Conservation (phyloP, 2,888 invertebrate genomes). For the Hypselothyrea guttata region DNA sequence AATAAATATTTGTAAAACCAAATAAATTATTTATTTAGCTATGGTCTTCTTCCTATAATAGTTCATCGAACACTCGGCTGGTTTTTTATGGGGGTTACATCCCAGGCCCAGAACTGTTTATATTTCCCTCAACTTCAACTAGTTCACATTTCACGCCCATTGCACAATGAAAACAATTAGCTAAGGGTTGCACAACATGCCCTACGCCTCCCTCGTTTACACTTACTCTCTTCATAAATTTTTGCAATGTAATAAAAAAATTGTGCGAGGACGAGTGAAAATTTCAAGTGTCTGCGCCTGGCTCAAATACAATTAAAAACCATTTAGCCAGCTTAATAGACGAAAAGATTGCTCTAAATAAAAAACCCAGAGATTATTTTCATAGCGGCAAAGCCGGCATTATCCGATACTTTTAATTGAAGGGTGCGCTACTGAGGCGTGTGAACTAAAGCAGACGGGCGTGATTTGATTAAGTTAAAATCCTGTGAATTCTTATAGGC, state of each 20-base stretch:
- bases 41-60: too few relatives aligned
- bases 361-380: slow-evolving; percentile 20
- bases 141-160: slow-evolving; percentile 62
- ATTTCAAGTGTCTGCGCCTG: slow-evolving; percentile 59
- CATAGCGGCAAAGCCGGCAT: slow-evolving; percentile 35
- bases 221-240: slow-evolving; percentile 5
- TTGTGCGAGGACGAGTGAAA: slow-evolving; percentile 16
- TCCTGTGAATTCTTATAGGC: too few relatives aligned
- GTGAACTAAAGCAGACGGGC: slow-evolving; percentile 39
- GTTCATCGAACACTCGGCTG: slow-evolving; percentile 1
- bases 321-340: slow-evolving; percentile 66
- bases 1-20: too few relatives aligned
- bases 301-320: slow-evolving; percentile 67
- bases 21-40: too few relatives aligned
- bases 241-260: slow-evolving; percentile 34
- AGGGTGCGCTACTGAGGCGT: slow-evolving; percentile 27
- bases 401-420: slow-evolving; percentile 31
- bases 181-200: slow-evolving; percentile 51
- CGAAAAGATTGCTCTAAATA: slow-evolving; percentile 51
- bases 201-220: slow-evolving; percentile 20
- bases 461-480: slow-evolving; percentile 22
- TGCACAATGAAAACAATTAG: slow-evolving; percentile 42
- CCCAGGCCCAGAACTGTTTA: not conserved
- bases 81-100: slow-evolving; percentile 36
- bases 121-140: slow-evolving; percentile 13